A percentile compares a stretch with the other conserved stretches of the same genome.
These are phyloP conservation scores for Spinibarbus caldwelli DNA, from an alignment of 2,797 vertebrate genomes.

Conservation along the genomic window DNA sequence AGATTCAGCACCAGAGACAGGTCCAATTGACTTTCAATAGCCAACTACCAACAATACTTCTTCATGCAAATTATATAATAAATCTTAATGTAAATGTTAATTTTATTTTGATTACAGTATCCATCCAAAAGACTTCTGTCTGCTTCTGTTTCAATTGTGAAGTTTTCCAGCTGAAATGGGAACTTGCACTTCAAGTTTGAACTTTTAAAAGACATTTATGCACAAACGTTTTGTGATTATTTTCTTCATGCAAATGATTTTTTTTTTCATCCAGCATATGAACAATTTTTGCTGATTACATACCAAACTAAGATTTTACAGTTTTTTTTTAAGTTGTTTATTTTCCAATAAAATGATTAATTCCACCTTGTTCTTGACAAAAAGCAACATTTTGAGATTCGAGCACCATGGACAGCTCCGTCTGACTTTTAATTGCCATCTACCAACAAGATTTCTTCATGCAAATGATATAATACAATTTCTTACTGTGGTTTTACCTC, in stretches of 20 bases:
- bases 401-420: slow-evolving; percentile 66
- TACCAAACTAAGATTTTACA: neutral
- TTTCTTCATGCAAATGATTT: neutral
- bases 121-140: too few species aligned
- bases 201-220: too few species aligned
- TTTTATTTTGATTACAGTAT: too few species aligned
- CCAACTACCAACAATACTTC: neutral
- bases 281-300: too few species aligned
- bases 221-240: too few species aligned
- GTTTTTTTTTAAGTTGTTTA: neutral
- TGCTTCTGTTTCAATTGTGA: too few species aligned
- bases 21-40: neutral
- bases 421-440: neutral
- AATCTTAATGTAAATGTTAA: too few species aligned
- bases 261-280: neutral
- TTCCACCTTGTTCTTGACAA: neutral
- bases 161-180: too few species aligned
- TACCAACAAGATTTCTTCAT: neutral
- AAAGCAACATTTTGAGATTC: neutral
- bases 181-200: too few species aligned
- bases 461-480: neutral
- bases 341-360: too few species aligned
- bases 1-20: slow-evolving; percentile 66
- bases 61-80: neutral
- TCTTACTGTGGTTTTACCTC: neutral